A percentile compares a stretch with the other conserved stretches of the same genome.
These are phyloP conservation scores for Macrosoma leucophasiata DNA, from an alignment of 2,888 invertebrate species.

Conservation along the genomic window DNA sequence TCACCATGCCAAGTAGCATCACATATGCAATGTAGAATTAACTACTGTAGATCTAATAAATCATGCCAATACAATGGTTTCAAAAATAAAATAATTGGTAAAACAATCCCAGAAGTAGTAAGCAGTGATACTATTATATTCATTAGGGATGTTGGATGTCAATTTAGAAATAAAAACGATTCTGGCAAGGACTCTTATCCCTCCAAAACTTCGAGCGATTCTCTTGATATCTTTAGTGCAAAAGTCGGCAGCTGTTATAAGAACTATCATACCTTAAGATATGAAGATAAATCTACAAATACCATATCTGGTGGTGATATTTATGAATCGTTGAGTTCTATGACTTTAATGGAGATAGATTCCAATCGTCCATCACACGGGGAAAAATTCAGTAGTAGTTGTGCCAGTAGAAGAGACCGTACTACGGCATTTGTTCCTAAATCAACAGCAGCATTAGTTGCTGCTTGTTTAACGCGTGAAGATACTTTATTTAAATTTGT, in stretches of 20 bases:
- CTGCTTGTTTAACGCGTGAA: too few species aligned
- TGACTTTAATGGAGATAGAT: constrained; percentile 39
- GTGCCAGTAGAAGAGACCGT: constrained; percentile 6
- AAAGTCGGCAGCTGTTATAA: constrained; percentile 38
- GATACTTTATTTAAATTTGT: too few species aligned
- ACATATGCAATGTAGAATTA: constrained; percentile 28
- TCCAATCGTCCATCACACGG: constrained; percentile 42
- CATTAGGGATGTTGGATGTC: constrained; percentile 64
- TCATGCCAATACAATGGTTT: constrained; percentile 50
- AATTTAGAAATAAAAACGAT: constrained; percentile 43
- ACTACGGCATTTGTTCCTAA: constrained; percentile 36
- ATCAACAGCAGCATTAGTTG: too few species aligned
- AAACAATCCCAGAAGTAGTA: constrained; percentile 5
- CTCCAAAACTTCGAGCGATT: constrained; percentile 41
- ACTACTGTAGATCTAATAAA: constrained; percentile 41
- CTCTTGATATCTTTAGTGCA: constrained; percentile 36
- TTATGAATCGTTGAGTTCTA: constrained; percentile 35
- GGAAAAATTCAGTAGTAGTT: constrained; percentile 18
- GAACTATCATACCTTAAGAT: constrained; percentile 43
- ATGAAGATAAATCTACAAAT: constrained; percentile 49
- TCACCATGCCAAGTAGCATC: constrained; percentile 31
- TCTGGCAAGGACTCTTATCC: constrained; percentile 34
- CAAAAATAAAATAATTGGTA: constrained; percentile 23
- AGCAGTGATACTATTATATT: constrained; percentile 46
- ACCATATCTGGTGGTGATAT: constrained; percentile 31